Evolutionary conservation across 2,113 vertebrate species (phyloP).

Genomic region (Ginglymostoma cirratum): DNA sequence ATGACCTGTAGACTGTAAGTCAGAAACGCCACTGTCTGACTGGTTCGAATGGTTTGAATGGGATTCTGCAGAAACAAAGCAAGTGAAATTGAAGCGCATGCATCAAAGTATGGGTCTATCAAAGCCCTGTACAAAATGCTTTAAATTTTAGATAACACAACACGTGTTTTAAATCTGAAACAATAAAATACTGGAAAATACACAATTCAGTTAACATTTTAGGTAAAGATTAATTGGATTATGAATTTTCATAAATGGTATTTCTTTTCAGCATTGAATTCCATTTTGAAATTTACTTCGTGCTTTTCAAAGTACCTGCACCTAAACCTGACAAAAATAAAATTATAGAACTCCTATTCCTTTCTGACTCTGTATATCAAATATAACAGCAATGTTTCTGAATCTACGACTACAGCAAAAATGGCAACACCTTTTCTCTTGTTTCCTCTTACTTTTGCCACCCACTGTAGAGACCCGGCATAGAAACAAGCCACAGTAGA

Average conservation of each 20-base stretch:
- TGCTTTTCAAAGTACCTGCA: neutral
- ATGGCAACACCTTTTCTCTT: neutral
- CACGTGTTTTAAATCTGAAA: neutral
- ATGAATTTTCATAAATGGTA: neutral
- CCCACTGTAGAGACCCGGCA: neutral
- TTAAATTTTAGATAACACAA: neutral
- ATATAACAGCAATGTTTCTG: neutral
- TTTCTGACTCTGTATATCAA: neutral
- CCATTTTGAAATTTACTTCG: neutral
- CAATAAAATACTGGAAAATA: neutral
- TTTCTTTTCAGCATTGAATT: neutral
- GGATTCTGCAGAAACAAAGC: constrained; percentile 65
- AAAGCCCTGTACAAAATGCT: neutral
- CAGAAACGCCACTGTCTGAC: constrained; percentile 89
- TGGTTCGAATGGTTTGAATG: constrained; percentile 92
- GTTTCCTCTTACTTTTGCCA: neutral
- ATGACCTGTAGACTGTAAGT: constrained; percentile 76
- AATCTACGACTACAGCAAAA: neutral
- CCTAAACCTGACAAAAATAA: neutral
- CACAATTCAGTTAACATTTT: neutral
- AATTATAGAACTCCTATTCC: neutral
- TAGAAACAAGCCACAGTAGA: neutral
- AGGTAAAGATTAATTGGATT: neutral
- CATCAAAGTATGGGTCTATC: neutral
- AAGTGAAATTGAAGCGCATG: neutral